Conservation (phyloP, 2,797 vertebrate genomes). For the Poecilia gillii region DNA sequence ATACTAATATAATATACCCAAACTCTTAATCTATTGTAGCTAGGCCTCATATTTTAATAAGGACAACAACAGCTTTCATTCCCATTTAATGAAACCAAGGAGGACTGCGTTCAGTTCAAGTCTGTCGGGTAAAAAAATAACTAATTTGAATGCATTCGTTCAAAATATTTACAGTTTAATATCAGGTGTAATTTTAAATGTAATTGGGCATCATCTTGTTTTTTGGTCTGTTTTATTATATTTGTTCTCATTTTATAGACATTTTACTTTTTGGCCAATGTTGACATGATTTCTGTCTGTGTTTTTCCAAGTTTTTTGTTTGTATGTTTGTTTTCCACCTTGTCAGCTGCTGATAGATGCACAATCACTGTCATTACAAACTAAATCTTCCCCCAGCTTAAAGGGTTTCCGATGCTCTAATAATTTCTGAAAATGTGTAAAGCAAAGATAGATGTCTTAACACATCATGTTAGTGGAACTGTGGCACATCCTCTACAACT, state of each 20-base stretch:
- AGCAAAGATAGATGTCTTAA: background rate
- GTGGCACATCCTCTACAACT: background rate
- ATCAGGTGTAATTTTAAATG: background rate
- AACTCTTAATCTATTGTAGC: background rate
- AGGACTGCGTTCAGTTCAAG: background rate
- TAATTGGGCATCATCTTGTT: too few relatives aligned
- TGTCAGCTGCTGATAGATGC: too few relatives aligned
- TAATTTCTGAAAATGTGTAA: background rate
- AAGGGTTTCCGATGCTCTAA: background rate
- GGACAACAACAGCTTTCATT: background rate
- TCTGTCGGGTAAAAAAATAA: background rate
- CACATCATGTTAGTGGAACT: background rate
- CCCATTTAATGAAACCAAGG: background rate
- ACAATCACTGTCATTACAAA: background rate
- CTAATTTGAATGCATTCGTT: background rate
- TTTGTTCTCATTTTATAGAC: too few relatives aligned
- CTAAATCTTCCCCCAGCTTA: background rate
- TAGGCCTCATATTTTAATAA: background rate
- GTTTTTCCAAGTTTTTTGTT: too few relatives aligned
- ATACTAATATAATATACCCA: background rate
- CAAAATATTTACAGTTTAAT: background rate
- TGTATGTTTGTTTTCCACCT: too few relatives aligned
- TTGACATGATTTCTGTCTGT: too few relatives aligned
- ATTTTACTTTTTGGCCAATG: too few relatives aligned
- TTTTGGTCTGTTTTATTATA: too few relatives aligned